Evolutionary conservation across 2,888 invertebrate species (phyloP).

Genomic region (Caenorhabditis uteleia): DNA sequence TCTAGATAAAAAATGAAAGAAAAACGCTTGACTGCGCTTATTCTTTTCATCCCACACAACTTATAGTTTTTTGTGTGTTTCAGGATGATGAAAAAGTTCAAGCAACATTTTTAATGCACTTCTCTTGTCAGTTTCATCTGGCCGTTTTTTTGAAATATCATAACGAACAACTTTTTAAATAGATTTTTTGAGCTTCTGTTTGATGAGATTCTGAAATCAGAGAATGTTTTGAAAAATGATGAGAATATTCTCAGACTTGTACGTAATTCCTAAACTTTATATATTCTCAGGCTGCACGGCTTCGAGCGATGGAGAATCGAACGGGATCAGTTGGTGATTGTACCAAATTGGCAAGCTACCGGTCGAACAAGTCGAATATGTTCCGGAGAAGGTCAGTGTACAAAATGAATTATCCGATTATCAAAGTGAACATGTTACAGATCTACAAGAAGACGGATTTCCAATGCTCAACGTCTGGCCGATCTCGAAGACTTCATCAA

Average conservation of each 20-base stretch:
- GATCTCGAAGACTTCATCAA: slow-evolving; percentile 59
- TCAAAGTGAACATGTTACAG: slow-evolving; percentile 16
- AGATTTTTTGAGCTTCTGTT: not conserved
- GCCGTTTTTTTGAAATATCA: not conserved
- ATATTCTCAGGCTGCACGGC: slow-evolving; percentile 48
- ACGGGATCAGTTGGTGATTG: slow-evolving; percentile 53
- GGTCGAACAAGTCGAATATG: slow-evolving; percentile 37
- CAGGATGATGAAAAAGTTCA: too few species aligned
- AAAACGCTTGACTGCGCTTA: too few species aligned
- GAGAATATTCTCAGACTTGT: not conserved
- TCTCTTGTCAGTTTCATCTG: too few species aligned
- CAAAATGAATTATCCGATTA: too few species aligned
- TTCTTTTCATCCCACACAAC: too few species aligned
- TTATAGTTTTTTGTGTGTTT: too few species aligned
- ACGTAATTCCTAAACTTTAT: not conserved
- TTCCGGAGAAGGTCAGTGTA: slow-evolving; percentile 49
- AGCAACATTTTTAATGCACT: too few species aligned
- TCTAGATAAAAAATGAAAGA: too few species aligned
- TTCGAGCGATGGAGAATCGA: slow-evolving; percentile 52
- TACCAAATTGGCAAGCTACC: slow-evolving; percentile 44
- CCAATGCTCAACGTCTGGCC: slow-evolving; percentile 55
- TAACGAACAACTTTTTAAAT: not conserved
- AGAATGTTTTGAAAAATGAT: too few species aligned
- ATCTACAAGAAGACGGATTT: slow-evolving; percentile 53
- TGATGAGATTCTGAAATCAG: not conserved